Percentiles rank a stretch among this genome's conserved stretches.
Conservation (phyloP, 2,888 invertebrate species). For the Drosophila mayaguana region DNA sequence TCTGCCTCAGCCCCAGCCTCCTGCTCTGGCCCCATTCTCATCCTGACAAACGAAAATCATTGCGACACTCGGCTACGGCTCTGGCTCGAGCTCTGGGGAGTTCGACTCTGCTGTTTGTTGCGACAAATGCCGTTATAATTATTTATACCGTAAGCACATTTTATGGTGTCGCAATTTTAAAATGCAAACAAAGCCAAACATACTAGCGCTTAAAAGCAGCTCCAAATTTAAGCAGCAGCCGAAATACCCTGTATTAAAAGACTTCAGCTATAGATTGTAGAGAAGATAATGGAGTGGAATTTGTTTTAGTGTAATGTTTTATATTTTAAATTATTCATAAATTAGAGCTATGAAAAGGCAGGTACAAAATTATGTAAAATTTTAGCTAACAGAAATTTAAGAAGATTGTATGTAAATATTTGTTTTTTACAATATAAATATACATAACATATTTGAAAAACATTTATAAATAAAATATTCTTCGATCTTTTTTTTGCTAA, state of each 20-base stretch:
- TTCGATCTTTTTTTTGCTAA: too few relatives aligned
- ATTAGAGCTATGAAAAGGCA: too few relatives aligned
- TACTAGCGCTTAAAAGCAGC: slow-evolving; percentile 39
- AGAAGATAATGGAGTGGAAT: too few relatives aligned
- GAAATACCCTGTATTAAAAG: slow-evolving; percentile 23
- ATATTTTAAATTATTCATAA: too few relatives aligned
- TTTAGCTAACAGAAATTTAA: too few relatives aligned
- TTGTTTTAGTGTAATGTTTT: too few relatives aligned
- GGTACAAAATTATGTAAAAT: too few relatives aligned
- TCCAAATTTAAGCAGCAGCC: slow-evolving; percentile 13
- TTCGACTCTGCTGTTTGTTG: slow-evolving; percentile 74
- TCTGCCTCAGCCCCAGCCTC: not conserved
- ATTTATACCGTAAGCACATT: slow-evolving; percentile 84
- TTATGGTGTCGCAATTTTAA: slow-evolving; percentile 82
- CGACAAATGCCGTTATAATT: slow-evolving; percentile 82
- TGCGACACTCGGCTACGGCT: slow-evolving; percentile 52
- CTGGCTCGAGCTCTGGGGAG: slow-evolving; percentile 40
- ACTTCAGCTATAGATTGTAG: too few relatives aligned
- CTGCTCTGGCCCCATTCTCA: slow-evolving; percentile 24
- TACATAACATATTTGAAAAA: too few relatives aligned
- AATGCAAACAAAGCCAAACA: slow-evolving; percentile 72
- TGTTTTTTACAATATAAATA: too few relatives aligned
- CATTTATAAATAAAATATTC: too few relatives aligned
- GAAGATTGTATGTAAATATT: too few relatives aligned
- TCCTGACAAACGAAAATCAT: slow-evolving; percentile 73